Conservation (phyloP, 2,888 invertebrate species). For the Diploptera punctata region DNA sequence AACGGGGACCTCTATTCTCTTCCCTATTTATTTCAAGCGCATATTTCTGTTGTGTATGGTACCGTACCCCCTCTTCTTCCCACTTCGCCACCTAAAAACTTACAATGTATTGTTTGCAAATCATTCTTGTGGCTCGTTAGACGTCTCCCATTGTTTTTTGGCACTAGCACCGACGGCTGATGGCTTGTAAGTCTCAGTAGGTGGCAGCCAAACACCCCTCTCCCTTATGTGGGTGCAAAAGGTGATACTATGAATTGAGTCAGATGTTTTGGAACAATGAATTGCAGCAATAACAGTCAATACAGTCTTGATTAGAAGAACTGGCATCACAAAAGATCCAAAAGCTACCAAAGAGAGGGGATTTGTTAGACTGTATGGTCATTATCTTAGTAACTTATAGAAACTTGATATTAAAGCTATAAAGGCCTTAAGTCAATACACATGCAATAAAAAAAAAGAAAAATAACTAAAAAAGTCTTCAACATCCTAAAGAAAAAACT, state of each 20-base stretch:
- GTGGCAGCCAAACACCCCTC: constrained; percentile 12
- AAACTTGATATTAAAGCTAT: too few species aligned
- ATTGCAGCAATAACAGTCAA: constrained; percentile 20
- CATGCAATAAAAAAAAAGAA: too few species aligned
- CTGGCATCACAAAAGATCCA: constrained; percentile 12
- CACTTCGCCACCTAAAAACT: background rate
- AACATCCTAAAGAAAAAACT: too few species aligned
- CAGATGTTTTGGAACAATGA: constrained; percentile 22
- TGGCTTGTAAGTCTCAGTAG: constrained; percentile 30
- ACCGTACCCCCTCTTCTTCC: background rate
- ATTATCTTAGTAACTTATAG: too few species aligned
- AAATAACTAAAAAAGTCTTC: too few species aligned
- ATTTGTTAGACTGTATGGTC: too few species aligned
- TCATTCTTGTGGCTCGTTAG: constrained; percentile 35
- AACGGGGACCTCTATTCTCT: constrained; percentile 2
- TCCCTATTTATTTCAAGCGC: constrained; percentile 19
- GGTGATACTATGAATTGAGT: constrained; percentile 2
- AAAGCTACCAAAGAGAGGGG: too few species aligned
- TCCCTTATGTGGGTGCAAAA: constrained; percentile 16
- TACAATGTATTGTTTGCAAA: constrained; percentile 38
- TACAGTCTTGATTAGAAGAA: constrained; percentile 27
- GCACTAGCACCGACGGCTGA: constrained; percentile 31
- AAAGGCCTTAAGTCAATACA: too few species aligned
- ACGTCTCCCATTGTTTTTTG: constrained; percentile 35
- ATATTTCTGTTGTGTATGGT: constrained; percentile 17